Conservation (phyloP, 2,113 vertebrate species). For the Paralichthys olivaceus region DNA sequence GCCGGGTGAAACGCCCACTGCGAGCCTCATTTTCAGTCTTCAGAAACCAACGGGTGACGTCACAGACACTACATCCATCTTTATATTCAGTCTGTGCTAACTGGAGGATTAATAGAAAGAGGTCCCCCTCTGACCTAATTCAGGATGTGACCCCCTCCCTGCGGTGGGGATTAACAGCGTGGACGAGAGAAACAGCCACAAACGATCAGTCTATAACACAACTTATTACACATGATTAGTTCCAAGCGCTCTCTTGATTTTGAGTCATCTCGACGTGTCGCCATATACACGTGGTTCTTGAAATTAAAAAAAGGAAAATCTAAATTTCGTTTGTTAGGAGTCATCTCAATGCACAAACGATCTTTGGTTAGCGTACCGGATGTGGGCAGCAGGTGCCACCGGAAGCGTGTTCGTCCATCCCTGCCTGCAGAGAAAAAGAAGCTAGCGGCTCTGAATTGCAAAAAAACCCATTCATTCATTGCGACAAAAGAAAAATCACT, state of each 20-base stretch:
- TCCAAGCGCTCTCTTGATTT: too few species aligned
- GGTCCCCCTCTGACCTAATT: not conserved
- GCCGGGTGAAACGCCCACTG: too few species aligned
- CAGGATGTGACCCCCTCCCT: not conserved
- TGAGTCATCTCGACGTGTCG: too few species aligned
- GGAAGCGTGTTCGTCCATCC: conserved; percentile 54
- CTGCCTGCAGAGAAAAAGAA: conserved; percentile 14
- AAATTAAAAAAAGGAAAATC: not conserved
- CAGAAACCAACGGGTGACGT: too few species aligned
- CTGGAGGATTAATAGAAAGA: not conserved
- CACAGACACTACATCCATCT: too few species aligned
- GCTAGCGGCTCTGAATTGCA: conserved; percentile 22
- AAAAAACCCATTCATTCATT: not conserved
- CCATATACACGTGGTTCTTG: too few species aligned
- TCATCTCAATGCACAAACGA: not conserved
- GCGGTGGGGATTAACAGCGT: too few species aligned
- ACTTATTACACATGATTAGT: too few species aligned
- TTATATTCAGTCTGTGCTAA: too few species aligned
- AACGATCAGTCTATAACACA: too few species aligned
- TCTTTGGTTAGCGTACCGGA: conserved; percentile 54
- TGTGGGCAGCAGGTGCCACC: conserved; percentile 57
- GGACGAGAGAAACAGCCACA: too few species aligned
- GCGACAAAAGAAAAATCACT: not conserved
- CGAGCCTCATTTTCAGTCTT: too few species aligned
- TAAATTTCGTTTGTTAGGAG: not conserved